Evolutionary conservation across 1,140 invertebrate genomes (phyloP).

Genomic region (Sinella curviseta): DNA sequence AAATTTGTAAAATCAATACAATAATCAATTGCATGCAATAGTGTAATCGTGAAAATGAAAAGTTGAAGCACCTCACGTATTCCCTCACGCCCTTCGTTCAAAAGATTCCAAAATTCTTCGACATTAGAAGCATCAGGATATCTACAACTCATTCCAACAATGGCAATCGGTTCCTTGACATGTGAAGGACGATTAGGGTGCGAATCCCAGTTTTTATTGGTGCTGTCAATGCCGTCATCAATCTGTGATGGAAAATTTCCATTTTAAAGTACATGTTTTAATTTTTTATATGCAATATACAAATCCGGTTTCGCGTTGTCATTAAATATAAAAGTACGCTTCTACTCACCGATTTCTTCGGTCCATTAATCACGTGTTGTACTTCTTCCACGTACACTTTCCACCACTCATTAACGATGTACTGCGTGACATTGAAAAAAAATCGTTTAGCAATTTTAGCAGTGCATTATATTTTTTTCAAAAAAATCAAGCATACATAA

Average conservation of each 20-base stretch:
- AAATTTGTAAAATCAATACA: no score
- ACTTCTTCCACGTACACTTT: not conserved
- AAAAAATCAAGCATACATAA: not conserved
- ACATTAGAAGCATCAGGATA: slow-evolving; percentile 2
- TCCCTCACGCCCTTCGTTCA: not conserved
- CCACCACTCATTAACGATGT: slow-evolving; percentile 8
- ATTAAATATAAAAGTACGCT: not conserved
- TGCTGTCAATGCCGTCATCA: no score
- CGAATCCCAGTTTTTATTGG: not conserved
- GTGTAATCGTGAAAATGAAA: not conserved
- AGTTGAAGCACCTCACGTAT: not conserved
- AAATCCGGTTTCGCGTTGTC: not conserved
- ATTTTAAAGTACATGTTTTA: not conserved
- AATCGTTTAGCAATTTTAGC: not conserved
- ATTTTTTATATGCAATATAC: no score
- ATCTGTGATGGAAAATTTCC: not conserved
- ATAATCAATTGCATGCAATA: not conserved
- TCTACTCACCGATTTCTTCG: not conserved
- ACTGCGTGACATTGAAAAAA: slow-evolving; percentile 6
- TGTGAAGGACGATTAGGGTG: not conserved
- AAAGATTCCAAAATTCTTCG: not conserved
- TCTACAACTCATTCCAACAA: slow-evolving; percentile 7
- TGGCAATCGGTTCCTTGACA: slow-evolving; percentile 1
- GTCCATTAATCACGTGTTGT: not conserved
- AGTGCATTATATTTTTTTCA: no score